Evolutionary conservation across 2,888 invertebrate genomes (phyloP), one percentile per base, ranked within the genome.

Genomic region (Tenthredo scrophulariae): DNA sequence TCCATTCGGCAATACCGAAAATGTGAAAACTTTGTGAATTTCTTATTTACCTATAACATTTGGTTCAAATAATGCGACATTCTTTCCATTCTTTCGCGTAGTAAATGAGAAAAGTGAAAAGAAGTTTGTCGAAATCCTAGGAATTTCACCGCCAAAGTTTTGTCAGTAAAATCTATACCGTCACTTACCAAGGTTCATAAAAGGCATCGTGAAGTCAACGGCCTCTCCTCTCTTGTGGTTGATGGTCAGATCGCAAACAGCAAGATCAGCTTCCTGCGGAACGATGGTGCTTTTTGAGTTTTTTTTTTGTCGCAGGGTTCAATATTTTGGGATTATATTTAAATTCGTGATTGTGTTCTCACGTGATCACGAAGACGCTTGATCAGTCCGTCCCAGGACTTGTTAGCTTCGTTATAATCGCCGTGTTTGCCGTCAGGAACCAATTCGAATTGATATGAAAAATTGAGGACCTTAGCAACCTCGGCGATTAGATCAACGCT

Each of bases 201-300:
- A 99, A 0, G 99, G 99, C 96, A 99, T 99, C 33, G 99, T 99
- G 94, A 99, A 99, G 94, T 99, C 99, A 2, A 99, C 98, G 84
- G 96, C 96, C 88, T 94, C 96, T 89, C 98, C 96, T 84, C 99
- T 95, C 85, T 97, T 96, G 92, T 97, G 98, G 13, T 98, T 99
- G 86, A 99, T 99, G 1, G 99, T 99, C 88, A 99, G 94, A 91
- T 99, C 99, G 89, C 98, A 99, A 85, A 99, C 97, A 0, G 98
- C 99, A 88, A 99, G 95, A 93, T 99, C 98, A 13, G 98, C 98
- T 95, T 97, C 97, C 98, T 98, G n/a, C n/a, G 94, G 58, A 95
- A 94, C 86, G 86, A 88, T 82, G 82, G 87, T 87, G 67, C 1
- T 62, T 62, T 26, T 62, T n/a, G n/a, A 54, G 54, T 54, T 54